A percentile compares a stretch with the other conserved stretches of the same genome.
phyloP scores from a whole-genome alignment of 2,113 vertebrate species.

The Lucifuga dentata region DNA sequence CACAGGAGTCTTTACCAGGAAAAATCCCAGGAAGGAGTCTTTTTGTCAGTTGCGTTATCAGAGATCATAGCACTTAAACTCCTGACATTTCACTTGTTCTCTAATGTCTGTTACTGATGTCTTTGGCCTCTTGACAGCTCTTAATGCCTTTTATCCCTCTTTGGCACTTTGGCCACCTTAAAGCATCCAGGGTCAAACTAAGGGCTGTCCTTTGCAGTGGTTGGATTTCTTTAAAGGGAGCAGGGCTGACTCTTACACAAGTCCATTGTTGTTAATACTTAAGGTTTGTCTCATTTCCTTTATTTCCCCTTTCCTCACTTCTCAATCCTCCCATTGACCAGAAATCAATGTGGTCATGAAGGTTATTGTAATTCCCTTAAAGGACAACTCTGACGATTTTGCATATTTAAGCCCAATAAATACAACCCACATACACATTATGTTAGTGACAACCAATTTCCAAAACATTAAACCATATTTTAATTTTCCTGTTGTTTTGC shows the following conservation, averaged over 20 bases:
- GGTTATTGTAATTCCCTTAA: no score
- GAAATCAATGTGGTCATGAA: no score
- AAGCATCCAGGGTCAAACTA: background rate
- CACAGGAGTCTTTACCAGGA: background rate
- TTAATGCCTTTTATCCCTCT: conserved; percentile 15
- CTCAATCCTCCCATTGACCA: no score
- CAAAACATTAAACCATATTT: no score
- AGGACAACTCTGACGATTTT: no score
- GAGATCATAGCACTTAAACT: conserved; percentile 10
- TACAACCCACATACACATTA: no score
- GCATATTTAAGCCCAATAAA: no score
- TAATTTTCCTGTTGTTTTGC: no score
- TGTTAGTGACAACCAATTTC: no score
- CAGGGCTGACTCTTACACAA: background rate
- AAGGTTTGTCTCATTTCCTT: no score
- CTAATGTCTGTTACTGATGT: background rate
- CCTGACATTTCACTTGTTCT: conserved; percentile 7
- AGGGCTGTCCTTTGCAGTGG: background rate
- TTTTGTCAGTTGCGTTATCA: conserved; percentile 13
- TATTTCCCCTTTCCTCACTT: no score
- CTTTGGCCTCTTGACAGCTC: conserved; percentile 13
- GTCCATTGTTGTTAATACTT: background rate
- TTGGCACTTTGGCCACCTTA: background rate
- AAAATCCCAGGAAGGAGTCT: background rate
- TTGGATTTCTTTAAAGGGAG: background rate